Evolutionary conservation across 2,797 vertebrate species (phyloP).

Genomic region (Chiroxiphia lanceolata): DNA sequence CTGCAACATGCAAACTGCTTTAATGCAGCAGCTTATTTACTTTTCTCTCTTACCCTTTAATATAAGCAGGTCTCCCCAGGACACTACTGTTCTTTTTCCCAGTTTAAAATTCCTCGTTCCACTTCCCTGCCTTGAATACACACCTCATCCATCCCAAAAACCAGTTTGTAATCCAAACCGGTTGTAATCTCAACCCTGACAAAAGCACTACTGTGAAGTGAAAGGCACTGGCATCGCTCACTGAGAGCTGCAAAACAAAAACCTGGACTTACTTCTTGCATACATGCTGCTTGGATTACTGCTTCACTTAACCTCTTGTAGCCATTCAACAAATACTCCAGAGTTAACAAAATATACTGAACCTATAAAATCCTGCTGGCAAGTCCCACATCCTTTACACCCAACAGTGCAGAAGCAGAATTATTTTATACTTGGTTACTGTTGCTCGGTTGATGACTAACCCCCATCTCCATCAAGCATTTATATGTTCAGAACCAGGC

Average conservation of each 20-base stretch:
- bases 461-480: neutral
- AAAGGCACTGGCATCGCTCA: neutral
- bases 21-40: neutral
- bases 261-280: neutral
- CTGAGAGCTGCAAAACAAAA: neutral
- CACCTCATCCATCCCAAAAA: neutral
- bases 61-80: neutral
- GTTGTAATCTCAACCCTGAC: neutral
- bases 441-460: neutral
- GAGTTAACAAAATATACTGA: neutral
- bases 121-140: neutral
- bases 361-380: neutral
- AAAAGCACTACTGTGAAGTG: neutral
- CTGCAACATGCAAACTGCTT: neutral
- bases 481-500: neutral
- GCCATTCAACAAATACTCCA: neutral
- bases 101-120: neutral
- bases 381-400: neutral
- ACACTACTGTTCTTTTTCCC: neutral
- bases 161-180: neutral
- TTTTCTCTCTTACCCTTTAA: neutral
- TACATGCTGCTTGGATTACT: neutral
- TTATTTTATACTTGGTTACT: neutral
- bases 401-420: neutral
- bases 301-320: neutral